These are phyloP conservation scores for Campylomormyrus numenius DNA, from an alignment of 2,113 vertebrate genomes.

Conservation along the genomic window DNA sequence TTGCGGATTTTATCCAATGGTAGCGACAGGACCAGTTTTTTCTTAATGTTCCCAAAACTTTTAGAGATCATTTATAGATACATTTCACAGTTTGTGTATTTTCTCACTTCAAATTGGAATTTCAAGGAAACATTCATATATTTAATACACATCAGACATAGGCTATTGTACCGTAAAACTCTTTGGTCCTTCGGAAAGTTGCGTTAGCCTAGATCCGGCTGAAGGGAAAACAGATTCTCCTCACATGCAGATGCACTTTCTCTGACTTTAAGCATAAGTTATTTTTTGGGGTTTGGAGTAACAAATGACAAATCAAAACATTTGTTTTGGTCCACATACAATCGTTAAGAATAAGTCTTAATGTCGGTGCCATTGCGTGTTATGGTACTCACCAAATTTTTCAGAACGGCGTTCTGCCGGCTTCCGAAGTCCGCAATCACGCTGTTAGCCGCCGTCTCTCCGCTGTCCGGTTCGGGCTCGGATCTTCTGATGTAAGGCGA, in stretches of 20 bases:
- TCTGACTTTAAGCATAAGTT: not conserved
- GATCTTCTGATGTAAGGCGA: constrained; percentile 60
- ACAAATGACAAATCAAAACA: not conserved
- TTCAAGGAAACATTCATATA: not conserved
- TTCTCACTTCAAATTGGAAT: not conserved
- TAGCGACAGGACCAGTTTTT: not conserved
- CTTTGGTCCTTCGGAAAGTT: not conserved
- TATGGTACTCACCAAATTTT: constrained; percentile 61
- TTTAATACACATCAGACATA: not conserved
- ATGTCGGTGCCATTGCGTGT: not conserved
- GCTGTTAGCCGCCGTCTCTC: constrained; percentile 41
- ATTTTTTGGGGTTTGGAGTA: not conserved
- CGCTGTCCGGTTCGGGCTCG: constrained; percentile 40
- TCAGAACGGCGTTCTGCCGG: constrained; percentile 47
- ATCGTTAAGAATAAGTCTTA: not conserved
- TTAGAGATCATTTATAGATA: not conserved
- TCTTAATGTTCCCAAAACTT: not conserved
- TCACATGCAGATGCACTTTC: not conserved
- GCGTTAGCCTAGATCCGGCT: not conserved
- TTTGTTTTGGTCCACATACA: not conserved
- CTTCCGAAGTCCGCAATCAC: not conserved
- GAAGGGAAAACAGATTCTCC: not conserved
- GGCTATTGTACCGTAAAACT: not conserved
- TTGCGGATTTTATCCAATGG: not conserved
- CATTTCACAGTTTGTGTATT: not conserved